These are phyloP conservation scores for Caenorhabditis afra DNA, from an alignment of 2,888 invertebrate genomes.

Conservation along the genomic window DNA sequence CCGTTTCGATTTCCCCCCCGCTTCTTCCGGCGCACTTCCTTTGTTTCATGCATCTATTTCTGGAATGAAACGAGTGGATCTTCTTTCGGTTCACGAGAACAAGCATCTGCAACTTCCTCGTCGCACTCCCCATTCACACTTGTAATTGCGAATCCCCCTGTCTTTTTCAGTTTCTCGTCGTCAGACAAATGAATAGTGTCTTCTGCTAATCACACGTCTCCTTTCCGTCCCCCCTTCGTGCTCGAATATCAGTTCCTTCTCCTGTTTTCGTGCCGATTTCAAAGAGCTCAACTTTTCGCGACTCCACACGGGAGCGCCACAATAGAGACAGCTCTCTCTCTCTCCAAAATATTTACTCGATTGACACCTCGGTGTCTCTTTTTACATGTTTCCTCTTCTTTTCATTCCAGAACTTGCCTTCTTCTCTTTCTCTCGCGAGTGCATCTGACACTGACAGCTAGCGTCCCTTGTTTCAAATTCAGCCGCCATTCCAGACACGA, in stretches of 20 bases:
- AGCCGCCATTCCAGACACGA: slow-evolving; percentile 18
- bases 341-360: slow-evolving; percentile 41
- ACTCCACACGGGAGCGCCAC: slow-evolving; percentile 19
- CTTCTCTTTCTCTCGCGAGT: slow-evolving; percentile 3
- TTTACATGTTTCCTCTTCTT: neutral
- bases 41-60: neutral
- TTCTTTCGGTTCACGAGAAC: too few relatives aligned
- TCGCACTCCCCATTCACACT: too few relatives aligned
- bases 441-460: slow-evolving; percentile 23
- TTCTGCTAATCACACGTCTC: slow-evolving; percentile 13
- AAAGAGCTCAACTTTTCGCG: slow-evolving; percentile 18
- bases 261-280: slow-evolving; percentile 28
- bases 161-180: neutral
- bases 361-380: slow-evolving; percentile 12
- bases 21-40: slow-evolving; percentile 15
- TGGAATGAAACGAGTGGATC: too few relatives aligned
- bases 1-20: slow-evolving; percentile 26
- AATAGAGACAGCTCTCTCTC: neutral
- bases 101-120: too few relatives aligned
- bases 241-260: too few relatives aligned
- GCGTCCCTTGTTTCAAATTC: too few relatives aligned
- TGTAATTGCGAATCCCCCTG: neutral
- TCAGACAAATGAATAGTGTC: slow-evolving; percentile 8
- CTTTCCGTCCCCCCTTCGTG: neutral
- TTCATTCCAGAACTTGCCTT: neutral